Conservation (phyloP, 2,113 vertebrate genomes). For the Ammospiza caudacuta region DNA sequence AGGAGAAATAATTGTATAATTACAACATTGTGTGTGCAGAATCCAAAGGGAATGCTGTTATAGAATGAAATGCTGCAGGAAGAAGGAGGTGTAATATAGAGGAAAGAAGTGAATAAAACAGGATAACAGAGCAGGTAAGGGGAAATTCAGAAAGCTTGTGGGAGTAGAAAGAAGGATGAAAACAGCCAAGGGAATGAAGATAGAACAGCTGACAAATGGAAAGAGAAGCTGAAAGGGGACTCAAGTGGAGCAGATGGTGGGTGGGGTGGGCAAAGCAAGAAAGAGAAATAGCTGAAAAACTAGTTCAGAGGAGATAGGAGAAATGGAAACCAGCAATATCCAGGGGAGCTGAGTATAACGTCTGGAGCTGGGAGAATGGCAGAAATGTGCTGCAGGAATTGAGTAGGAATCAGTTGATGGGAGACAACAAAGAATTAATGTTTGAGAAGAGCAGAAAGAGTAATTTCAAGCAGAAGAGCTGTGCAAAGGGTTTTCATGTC, state of each 20-base stretch:
- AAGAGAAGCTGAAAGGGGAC: neutral
- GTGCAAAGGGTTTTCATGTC: neutral
- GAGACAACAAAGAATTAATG: neutral
- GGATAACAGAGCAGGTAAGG: slow-evolving; percentile 18
- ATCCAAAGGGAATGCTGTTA: neutral
- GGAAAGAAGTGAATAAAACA: neutral
- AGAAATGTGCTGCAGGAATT: neutral
- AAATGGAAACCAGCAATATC: neutral
- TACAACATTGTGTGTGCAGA: neutral
- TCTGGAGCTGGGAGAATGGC: neutral
- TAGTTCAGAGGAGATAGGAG: neutral
- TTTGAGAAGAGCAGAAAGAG: neutral
- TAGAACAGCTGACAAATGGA: slow-evolving; percentile 7
- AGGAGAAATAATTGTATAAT: slow-evolving; percentile 18
- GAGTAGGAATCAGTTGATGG: neutral
- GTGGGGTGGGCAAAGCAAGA: neutral
- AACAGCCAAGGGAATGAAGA: neutral
- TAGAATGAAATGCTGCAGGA: slow-evolving; percentile 10
- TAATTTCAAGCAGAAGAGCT: neutral
- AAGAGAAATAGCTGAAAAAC: neutral
- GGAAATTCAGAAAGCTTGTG: slow-evolving; percentile 1
- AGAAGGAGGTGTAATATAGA: slow-evolving; percentile 5
- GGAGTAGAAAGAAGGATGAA: slow-evolving; percentile 25
- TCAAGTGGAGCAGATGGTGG: slow-evolving; percentile 8
- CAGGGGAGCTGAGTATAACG: neutral